A percentile compares a stretch with the other conserved stretches of the same genome.
phyloP scores from a whole-genome alignment of 2,888 invertebrate genomes.

The Crocallis elinguaria region DNA sequence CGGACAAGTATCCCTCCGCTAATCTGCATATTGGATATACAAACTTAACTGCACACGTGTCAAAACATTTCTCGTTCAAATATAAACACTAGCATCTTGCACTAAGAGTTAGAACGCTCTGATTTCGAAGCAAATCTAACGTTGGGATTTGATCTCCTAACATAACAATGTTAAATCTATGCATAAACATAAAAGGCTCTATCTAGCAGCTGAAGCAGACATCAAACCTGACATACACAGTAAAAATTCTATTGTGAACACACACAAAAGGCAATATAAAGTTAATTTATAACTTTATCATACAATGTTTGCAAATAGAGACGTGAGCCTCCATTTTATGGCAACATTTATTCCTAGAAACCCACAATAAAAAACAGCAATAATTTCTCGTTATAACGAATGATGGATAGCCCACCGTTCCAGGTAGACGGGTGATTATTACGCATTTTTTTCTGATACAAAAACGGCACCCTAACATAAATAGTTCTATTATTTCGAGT shows the following conservation, averaged over 20 bases:
- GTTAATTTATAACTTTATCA: conserved; percentile 44
- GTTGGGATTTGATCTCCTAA: conserved; percentile 24
- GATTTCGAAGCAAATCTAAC: conserved; percentile 6
- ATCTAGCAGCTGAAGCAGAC: conserved; percentile 39
- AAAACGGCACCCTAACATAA: conserved; percentile 77
- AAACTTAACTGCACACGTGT: conserved; percentile 48
- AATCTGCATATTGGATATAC: conserved; percentile 75
- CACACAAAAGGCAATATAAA: conserved; percentile 40
- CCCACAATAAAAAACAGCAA: conserved; percentile 61
- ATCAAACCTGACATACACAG: conserved; percentile 34
- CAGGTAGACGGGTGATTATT: conserved; percentile 75
- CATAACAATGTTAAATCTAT: conserved; percentile 37
- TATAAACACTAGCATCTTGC: conserved; percentile 37
- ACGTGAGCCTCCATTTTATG: conserved; percentile 61
- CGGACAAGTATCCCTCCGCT: conserved; percentile 71
- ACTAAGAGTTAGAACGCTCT: conserved; percentile 35
- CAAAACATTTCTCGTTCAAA: conserved; percentile 36
- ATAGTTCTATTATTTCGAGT: conserved; percentile 72
- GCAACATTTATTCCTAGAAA: conserved; percentile 58
- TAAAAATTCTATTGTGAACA: conserved; percentile 37
- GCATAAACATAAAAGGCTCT: conserved; percentile 37
- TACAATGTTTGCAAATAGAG: conserved; percentile 80
- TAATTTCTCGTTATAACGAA: conserved; percentile 74
- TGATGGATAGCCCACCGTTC: conserved; percentile 73
- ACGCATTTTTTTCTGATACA: conserved; percentile 53